Evolutionary conservation across 1,140 invertebrate species (phyloP), one percentile per base, ranked within the genome.

Genomic region (Aradophagus sp.): DNA sequence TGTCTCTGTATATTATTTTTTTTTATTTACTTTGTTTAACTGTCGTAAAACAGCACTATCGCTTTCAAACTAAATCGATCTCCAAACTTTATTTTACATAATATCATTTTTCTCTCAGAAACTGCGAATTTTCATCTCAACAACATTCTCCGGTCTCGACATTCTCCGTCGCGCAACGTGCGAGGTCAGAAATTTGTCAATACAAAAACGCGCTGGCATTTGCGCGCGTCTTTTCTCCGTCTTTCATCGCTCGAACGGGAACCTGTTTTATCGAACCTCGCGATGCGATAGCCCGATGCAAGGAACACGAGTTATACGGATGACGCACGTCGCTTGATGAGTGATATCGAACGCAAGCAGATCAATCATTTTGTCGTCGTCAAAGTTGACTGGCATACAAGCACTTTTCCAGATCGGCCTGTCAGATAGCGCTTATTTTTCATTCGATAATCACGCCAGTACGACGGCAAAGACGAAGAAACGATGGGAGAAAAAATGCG

Each of bases 361-460:
- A 74, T 74, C 68, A 74, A 74, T 74, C 72, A 74, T 62, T 74
- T 70, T 67, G 58, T 67, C 68, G 53, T 67, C 67, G 56, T 74
- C 52, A 47, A 61, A 29, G 52, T n/a, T 52, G 62, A 73, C 56
- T 62, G 56, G 56, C 50, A 50, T 72, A 72, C 68, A 61, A 67
- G 50, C 36, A 67, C 56, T 73, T 73, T 73, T 67, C 62, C 62
- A 67, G 62, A 73, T 73, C 69, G 13, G 38, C 15, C 34, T 13
- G 55, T 39, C 44, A 29, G 69, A 66, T 73, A 66, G 45, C 17
- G 11, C 34, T 53, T 44, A 58, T 63, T 73, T 72, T 72, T 61
- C 55, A 50, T 50, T 27, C 42, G 36, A 44, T 52, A 36, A 20
- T 23, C 45, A 35, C 8, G 19, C 16, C 14, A 62, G 32, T 56